Percentiles rank a stretch among this genome's conserved stretches.
phyloP scores from a whole-genome alignment of 2,888 invertebrate species.

The Agriopis marginaria region DNA sequence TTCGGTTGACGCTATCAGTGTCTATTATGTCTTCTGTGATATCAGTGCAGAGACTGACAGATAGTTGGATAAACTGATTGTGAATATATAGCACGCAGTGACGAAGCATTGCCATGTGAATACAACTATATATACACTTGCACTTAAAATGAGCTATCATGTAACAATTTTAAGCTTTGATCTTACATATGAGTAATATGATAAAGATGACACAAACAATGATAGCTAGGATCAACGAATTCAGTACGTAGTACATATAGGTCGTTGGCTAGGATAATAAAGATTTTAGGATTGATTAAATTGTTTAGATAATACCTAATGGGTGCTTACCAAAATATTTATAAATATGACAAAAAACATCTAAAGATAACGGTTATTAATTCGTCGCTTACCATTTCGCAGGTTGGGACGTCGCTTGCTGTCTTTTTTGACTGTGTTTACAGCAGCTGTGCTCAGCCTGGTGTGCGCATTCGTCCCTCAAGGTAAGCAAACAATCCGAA shows the following conservation, averaged over 20 bases:
- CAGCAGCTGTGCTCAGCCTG: conserved; percentile 54
- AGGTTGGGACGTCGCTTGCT: conserved; percentile 64
- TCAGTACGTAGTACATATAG: too few relatives aligned
- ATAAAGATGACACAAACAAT: not conserved
- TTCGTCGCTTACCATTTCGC: conserved; percentile 21
- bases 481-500: conserved; percentile 57
- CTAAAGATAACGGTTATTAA: not conserved
- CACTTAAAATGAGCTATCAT: not conserved
- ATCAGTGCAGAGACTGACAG: conserved; percentile 4
- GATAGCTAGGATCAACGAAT: not conserved
- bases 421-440: conserved; percentile 53
- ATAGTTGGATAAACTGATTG: not conserved
- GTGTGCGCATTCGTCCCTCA: conserved; percentile 58
- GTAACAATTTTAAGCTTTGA: not conserved
- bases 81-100: not conserved
- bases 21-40: not conserved
- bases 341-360: too few relatives aligned
- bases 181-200: not conserved
- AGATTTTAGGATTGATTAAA: not conserved
- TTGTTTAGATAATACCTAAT: not conserved
- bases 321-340: too few relatives aligned
- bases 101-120: not conserved
- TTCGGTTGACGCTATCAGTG: not conserved
- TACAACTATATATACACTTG: not conserved
- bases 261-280: too few relatives aligned